A percentile compares a stretch with the other conserved stretches of the same genome.
phyloP scores from a whole-genome alignment of 2,113 vertebrate genomes.

The Chionis minor region DNA sequence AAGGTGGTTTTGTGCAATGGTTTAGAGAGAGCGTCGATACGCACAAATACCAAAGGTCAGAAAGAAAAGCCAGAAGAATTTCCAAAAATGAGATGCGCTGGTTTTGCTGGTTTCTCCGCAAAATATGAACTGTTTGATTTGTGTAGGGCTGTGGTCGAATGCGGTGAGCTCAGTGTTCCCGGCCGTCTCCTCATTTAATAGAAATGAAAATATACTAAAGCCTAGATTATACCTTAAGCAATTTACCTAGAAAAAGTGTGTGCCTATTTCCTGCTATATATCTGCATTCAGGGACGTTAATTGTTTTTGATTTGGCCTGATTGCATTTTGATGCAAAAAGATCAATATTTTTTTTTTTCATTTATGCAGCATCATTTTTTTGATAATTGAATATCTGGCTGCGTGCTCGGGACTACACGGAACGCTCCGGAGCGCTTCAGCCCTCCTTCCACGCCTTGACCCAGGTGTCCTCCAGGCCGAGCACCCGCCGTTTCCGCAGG shows the following conservation, averaged over 20 bases:
- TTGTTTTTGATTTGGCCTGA: not conserved
- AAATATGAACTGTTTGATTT: not conserved
- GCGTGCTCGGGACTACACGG: fast-evolving
- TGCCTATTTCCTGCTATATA: not conserved
- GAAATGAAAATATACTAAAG: not conserved
- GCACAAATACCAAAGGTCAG: slow-evolving; percentile 81
- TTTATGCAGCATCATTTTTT: not conserved
- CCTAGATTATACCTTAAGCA: not conserved
- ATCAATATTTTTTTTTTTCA: not conserved
- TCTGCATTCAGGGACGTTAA: not conserved
- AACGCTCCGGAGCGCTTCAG: fast-evolving
- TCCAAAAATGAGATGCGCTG: slow-evolving; percentile 67
- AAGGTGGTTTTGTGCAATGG: slow-evolving; percentile 74
- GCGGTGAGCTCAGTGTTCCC: not conserved
- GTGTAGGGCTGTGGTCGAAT: not conserved
- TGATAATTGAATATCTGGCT: not conserved
- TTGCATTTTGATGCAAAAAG: not conserved
- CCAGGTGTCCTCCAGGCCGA: fast-evolving
- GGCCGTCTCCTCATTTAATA: not conserved
- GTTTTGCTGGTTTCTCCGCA: slow-evolving; percentile 20
- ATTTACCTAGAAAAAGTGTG: not conserved
- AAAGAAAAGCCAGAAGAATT: slow-evolving; percentile 69
- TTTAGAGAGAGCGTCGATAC: slow-evolving; percentile 71
- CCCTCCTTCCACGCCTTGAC: fast-evolving
- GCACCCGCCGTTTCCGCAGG: fast-evolving